These are phyloP conservation scores for Phengaris alcon DNA, from an alignment of 2,888 invertebrate genomes.

Conservation along the genomic window DNA sequence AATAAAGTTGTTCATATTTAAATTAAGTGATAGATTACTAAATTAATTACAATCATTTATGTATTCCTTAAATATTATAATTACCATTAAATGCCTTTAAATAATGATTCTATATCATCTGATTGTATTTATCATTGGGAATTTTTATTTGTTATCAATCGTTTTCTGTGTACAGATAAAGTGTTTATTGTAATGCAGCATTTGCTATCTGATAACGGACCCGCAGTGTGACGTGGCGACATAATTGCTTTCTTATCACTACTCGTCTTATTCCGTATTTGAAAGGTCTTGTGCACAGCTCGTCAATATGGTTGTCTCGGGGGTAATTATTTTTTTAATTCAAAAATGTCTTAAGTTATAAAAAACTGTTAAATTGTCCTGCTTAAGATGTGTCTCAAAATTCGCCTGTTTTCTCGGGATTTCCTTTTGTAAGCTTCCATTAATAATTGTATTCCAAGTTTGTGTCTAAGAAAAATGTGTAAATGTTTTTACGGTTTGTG, in stretches of 20 bases:
- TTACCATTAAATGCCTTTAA: background rate
- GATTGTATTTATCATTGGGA: conserved; percentile 6
- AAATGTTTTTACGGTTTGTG: background rate
- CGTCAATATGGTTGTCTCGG: conserved; percentile 62
- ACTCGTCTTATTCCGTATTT: conserved; percentile 38
- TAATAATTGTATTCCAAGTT: background rate
- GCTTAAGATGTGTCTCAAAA: background rate
- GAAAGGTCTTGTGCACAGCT: conserved; percentile 34
- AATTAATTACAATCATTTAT: too few relatives aligned
- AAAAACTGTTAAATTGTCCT: background rate
- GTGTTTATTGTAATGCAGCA: conserved; percentile 64
- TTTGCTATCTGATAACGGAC: conserved; percentile 54
- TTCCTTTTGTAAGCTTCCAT: background rate
- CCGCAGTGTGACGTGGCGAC: conserved; percentile 74
- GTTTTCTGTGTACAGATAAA: conserved; percentile 49
- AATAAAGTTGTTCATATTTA: too few relatives aligned
- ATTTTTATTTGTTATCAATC: conserved; percentile 18
- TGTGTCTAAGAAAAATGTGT: background rate
- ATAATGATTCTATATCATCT: background rate
- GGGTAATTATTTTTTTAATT: conserved; percentile 49
- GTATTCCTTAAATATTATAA: background rate
- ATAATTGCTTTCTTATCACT: conserved; percentile 60
- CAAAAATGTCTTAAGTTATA: background rate
- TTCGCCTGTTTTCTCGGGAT: background rate
- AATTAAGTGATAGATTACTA: too few relatives aligned